These are phyloP conservation scores for Pterophyllum scalare DNA, from an alignment of 2,113 vertebrate species.

Conservation along the genomic window DNA sequence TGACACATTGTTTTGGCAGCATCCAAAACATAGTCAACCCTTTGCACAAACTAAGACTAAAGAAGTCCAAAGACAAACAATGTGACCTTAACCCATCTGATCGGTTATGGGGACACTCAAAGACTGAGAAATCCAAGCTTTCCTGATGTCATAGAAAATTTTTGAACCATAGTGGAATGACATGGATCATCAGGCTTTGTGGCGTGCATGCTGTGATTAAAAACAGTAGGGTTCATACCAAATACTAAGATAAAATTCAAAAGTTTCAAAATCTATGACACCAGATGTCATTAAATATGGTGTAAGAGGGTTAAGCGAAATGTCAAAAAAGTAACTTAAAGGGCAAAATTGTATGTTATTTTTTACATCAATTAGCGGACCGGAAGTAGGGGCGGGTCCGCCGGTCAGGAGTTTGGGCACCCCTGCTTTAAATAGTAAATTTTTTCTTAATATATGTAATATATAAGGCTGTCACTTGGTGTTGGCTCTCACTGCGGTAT, in stretches of 20 bases:
- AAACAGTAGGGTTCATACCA: background rate
- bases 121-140: background rate
- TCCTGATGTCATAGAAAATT: background rate
- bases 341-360: no score
- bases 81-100: background rate
- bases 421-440: no score
- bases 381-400: no score
- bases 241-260: background rate
- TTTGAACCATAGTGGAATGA: background rate
- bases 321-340: no score
- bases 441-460: no score
- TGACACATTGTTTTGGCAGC: background rate
- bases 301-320: no score
- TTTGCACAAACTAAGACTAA: background rate
- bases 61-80: background rate
- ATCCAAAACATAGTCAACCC: background rate
- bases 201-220: background rate
- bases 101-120: background rate
- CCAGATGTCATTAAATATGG: no score
- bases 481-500: no score
- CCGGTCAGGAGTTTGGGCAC: no score
- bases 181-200: background rate
- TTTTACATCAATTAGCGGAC: no score
- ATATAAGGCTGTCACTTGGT: no score
- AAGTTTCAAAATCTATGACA: background rate